Evolutionary conservation across 2,113 vertebrate genomes (phyloP).

Genomic region (Maccullochella peelii): DNA sequence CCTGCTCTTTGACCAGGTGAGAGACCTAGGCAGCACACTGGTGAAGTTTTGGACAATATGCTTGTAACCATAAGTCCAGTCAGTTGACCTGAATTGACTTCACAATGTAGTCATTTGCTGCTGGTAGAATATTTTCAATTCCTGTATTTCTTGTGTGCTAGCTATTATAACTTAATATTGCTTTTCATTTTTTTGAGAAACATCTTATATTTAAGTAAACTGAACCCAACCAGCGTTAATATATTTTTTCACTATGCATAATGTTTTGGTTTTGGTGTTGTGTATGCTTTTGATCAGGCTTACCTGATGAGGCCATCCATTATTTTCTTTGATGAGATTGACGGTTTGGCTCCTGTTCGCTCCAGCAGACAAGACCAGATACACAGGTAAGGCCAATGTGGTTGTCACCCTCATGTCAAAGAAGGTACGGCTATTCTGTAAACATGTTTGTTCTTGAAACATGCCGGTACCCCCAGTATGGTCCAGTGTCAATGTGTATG

Average conservation of each 20-base stretch:
- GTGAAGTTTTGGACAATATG: not conserved
- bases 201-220: not conserved
- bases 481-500: not conserved
- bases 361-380: conserved; percentile 99
- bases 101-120: not conserved
- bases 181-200: not conserved
- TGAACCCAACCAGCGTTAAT: not conserved
- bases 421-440: not conserved
- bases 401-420: not conserved
- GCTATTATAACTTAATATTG: not conserved
- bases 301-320: conserved; percentile 99
- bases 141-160: not conserved
- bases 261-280: not conserved
- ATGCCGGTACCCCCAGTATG: not conserved
- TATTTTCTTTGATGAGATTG: conserved; percentile 99
- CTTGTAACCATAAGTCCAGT: not conserved
- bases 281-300: conserved; percentile 83
- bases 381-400: conserved; percentile 89
- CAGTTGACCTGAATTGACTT: not conserved
- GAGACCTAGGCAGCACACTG: not conserved
- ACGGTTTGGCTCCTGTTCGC: conserved; percentile 98
- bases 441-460: not conserved
- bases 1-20: conserved; percentile 99
- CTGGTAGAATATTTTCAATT: not conserved
- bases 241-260: not conserved